These are phyloP conservation scores for Acanthochromis polyacanthus DNA, from an alignment of 2,113 vertebrate genomes.

Conservation along the genomic window DNA sequence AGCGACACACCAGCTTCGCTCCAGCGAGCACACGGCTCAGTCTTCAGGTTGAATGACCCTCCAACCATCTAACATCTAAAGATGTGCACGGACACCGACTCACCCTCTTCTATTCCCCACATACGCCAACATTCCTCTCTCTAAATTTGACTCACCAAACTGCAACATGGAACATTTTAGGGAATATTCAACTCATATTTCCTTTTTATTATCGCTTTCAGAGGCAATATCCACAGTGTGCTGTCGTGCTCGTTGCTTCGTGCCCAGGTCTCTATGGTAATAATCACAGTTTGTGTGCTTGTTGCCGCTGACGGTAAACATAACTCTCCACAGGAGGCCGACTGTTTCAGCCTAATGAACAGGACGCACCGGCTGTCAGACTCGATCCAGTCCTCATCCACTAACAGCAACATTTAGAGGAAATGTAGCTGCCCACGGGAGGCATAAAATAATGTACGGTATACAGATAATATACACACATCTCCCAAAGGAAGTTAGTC, in stretches of 20 bases:
- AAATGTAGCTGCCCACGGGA: constrained; percentile 37
- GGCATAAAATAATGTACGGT: constrained; percentile 39
- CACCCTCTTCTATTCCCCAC: constrained; percentile 13
- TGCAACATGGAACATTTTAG: constrained; percentile 12
- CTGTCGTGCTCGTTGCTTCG: constrained; percentile 2
- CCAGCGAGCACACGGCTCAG: constrained; percentile 10
- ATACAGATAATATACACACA: constrained; percentile 29
- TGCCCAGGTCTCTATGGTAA: constrained; percentile 69
- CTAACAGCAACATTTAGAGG: constrained; percentile 45
- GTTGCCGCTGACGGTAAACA: constrained; percentile 66
- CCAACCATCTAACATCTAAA: constrained; percentile 19
- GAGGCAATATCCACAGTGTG: constrained; percentile 11
- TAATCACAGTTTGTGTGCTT: constrained; percentile 68
- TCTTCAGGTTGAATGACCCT: constrained; percentile 47
- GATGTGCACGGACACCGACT: neutral
- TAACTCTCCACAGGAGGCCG: constrained; percentile 56
- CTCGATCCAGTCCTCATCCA: constrained; percentile 35
- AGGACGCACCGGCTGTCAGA: constrained; percentile 61
- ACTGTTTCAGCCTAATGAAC: constrained; percentile 71
- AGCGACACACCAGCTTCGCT: neutral
- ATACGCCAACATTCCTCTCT: neutral
- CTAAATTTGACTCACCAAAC: constrained; percentile 4
- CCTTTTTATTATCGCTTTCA: constrained; percentile 30
- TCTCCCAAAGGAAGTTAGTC: constrained; percentile 10
- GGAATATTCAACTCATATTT: neutral